phyloP scores from a whole-genome alignment of 2,888 invertebrate genomes.

The Drosophila recens region DNA sequence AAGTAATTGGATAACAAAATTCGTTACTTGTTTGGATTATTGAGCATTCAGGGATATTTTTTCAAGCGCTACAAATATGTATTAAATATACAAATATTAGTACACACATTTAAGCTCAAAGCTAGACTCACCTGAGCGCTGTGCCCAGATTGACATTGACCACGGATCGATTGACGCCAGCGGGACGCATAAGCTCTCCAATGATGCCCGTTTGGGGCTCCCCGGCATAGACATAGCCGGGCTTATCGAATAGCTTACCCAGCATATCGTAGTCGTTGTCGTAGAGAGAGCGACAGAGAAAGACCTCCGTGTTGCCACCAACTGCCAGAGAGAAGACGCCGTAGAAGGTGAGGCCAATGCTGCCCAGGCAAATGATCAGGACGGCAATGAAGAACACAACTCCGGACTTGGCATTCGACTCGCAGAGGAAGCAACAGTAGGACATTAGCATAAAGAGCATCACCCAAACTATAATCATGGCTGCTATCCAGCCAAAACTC shows the following conservation, averaged over 20 bases:
- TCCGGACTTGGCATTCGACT: conserved; percentile 83
- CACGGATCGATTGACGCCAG: conserved; percentile 83
- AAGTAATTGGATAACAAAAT: conserved; percentile 80
- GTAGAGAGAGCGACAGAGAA: conserved; percentile 90
- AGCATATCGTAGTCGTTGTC: conserved; percentile 88
- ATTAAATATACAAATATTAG: conserved; percentile 48
- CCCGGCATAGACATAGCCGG: conserved; percentile 88
- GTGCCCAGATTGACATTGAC: conserved; percentile 83
- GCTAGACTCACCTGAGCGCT: conserved; percentile 82
- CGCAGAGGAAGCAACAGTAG: conserved; percentile 84
- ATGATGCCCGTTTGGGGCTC: conserved; percentile 84
- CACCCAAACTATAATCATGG: conserved; percentile 83
- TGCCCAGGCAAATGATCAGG: conserved; percentile 82
- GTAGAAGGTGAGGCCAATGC: conserved; percentile 83
- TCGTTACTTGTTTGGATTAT: conserved; percentile 60
- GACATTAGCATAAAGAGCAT: conserved; percentile 83
- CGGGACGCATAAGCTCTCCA: conserved; percentile 83
- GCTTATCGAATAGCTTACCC: conserved; percentile 89
- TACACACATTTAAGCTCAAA: not conserved
- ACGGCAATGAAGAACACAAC: conserved; percentile 82
- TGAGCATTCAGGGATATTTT: conserved; percentile 39
- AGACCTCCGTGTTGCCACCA: conserved; percentile 85
- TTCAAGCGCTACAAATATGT: too few species aligned
- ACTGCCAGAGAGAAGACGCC: conserved; percentile 83
- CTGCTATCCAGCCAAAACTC: conserved; percentile 83